Evolutionary conservation across 2,888 invertebrate species (phyloP).

Genomic region (Drosophila nr. perissopoda): DNA sequence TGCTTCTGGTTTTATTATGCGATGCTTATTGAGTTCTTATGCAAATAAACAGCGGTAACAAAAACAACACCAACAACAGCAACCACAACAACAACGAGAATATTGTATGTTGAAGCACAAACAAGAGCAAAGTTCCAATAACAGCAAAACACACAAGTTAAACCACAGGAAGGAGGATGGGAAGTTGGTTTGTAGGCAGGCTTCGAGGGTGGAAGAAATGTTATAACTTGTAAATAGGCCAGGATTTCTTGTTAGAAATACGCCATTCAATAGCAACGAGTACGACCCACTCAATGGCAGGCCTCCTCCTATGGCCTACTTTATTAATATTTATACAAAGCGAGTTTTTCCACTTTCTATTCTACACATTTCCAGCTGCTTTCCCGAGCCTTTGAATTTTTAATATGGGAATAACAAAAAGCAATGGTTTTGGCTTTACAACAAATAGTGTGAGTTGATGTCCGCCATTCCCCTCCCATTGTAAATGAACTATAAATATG

Average conservation of each 20-base stretch:
- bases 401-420: conserved; percentile 36
- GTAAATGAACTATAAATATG: conserved; percentile 66
- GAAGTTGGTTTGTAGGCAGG: not conserved
- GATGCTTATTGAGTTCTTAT: conserved; percentile 66
- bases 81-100: conserved; percentile 17
- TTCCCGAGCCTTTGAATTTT: conserved; percentile 49
- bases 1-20: conserved; percentile 53
- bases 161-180: conserved; percentile 17
- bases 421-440: conserved; percentile 15
- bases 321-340: conserved; percentile 78
- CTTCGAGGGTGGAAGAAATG: conserved; percentile 7
- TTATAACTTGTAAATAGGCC: conserved; percentile 68
- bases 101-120: conserved; percentile 20
- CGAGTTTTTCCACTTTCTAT: conserved; percentile 32
- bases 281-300: conserved; percentile 43
- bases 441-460: conserved; percentile 22
- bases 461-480: not conserved
- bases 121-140: conserved; percentile 48
- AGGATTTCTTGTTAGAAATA: conserved; percentile 75
- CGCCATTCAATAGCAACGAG: conserved; percentile 54
- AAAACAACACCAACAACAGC: conserved; percentile 26
- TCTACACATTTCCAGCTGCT: conserved; percentile 13
- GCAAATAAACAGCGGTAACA: conserved; percentile 63
- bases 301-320: conserved; percentile 72
- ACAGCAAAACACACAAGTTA: conserved; percentile 46